Base-by-base conservation (phyloP, 2,797 vertebrate genomes). In the Bryconaethiops microstoma region DNA sequence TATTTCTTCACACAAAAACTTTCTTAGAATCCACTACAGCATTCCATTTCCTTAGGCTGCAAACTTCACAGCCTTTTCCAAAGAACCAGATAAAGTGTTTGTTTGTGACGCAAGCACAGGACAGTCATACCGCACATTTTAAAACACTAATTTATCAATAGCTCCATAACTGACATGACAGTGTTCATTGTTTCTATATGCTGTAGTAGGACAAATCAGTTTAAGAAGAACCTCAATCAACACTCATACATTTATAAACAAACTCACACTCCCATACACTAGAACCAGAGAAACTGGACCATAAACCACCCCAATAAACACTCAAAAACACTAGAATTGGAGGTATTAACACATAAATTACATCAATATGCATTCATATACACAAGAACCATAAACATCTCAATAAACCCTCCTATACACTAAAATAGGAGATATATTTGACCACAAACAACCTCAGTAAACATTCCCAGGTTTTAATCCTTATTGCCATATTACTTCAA, bases 1-100 rank as follows among this genome's bases (percentile, higher is more conserved):
- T 74, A 78, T 80, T 65, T 82, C 48, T 45, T 74, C 45, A 57
- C 50, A 21, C 1, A 63, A 65, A 70, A 57, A 48, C 45, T 70
- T 70, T 50, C 23, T 65, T 48, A 48, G 39, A 81, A 62, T 25
- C 3, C 12, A 7, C 17, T 70, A 4, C n/a, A 60, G 45, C 54
- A 35, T 39, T 69, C 48, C 17, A 70, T 48, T 60, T 45, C 12
- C 13, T 64, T 19, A 29, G 16, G 35, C 67, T 79, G 13, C 23
- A 17, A 21, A 65, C 14, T 63, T 48, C 23, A 29, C 21, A 54
- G 6, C 25, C 1, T 12, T 23, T 70, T 50, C 68, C 29, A 23
- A 25, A 25, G 45, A 29, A 16, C 45, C 10, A 71, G 70, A 57
- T 35, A 25, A 25, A 0, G 69, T 45, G n/a, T 67, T 19, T 19